These are phyloP conservation scores for Pachyseris speciosa DNA, from an alignment of 64 coral and sea anemone genomes.

Conservation along the genomic window DNA sequence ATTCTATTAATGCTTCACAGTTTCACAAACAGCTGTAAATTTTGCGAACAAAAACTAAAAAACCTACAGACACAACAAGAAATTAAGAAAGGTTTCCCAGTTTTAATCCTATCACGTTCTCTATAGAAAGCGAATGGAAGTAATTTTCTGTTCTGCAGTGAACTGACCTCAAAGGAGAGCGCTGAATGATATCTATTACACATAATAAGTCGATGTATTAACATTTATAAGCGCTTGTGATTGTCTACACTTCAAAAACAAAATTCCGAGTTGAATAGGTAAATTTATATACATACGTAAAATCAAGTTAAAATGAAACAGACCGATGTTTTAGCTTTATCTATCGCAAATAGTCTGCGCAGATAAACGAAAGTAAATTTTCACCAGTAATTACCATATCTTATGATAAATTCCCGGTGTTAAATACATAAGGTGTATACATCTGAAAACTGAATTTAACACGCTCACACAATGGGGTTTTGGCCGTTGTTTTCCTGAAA, in stretches of 20 bases:
- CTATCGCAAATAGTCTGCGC: not conserved
- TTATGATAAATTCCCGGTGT: slow-evolving; percentile 9
- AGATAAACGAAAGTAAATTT: slow-evolving; percentile 10
- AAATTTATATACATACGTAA: slow-evolving; percentile 7
- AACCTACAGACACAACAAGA: not conserved
- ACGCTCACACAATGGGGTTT: not conserved
- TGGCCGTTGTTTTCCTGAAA: not conserved
- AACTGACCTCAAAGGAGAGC: not conserved
- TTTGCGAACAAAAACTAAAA: not conserved
- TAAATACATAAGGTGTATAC: not conserved
- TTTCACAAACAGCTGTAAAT: slow-evolving; percentile 1
- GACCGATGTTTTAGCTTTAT: not conserved
- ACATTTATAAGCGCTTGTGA: not conserved
- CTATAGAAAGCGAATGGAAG: slow-evolving; percentile 12
- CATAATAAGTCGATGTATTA: not conserved
- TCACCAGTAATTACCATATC: slow-evolving; percentile 19
- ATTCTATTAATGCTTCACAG: too few relatives aligned
- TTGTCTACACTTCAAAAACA: not conserved
- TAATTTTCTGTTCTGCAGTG: not conserved
- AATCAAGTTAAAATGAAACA: not conserved
- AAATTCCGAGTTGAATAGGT: not conserved
- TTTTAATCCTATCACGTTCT: slow-evolving; percentile 19
- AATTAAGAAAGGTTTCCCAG: not conserved
- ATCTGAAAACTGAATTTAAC: not conserved
- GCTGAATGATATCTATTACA: slow-evolving; percentile 6